A percentile compares a stretch with the other conserved stretches of the same genome.
Evolutionary conservation across 2,113 vertebrate species (phyloP).

Genomic region (Narcine bancroftii): DNA sequence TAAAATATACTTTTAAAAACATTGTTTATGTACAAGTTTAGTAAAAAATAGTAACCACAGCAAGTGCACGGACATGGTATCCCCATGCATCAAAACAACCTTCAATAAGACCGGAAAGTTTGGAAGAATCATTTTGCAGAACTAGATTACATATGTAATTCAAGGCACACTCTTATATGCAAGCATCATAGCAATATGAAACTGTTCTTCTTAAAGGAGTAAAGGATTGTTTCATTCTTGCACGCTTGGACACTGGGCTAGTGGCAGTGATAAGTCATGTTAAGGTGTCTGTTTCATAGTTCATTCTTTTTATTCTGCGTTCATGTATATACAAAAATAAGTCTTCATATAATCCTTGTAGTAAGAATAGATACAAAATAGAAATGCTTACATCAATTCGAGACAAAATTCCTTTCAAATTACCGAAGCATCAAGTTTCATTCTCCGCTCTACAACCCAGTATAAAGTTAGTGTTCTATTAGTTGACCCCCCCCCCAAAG

Average conservation of each 20-base stretch:
- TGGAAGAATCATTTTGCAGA: not conserved
- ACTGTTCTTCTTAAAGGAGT: slow-evolving; percentile 40
- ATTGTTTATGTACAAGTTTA: slow-evolving; percentile 70
- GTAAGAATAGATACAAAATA: slow-evolving; percentile 52
- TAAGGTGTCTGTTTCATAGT: slow-evolving; percentile 45
- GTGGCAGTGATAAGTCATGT: slow-evolving; percentile 53
- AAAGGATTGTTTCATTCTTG: slow-evolving; percentile 40
- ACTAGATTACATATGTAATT: slow-evolving; percentile 18
- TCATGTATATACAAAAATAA: slow-evolving; percentile 73
- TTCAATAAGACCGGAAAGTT: slow-evolving; percentile 53
- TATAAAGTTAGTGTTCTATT: slow-evolving; percentile 17
- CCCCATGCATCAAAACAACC: slow-evolving; percentile 61
- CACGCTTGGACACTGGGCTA: slow-evolving; percentile 44
- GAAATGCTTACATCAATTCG: slow-evolving; percentile 42
- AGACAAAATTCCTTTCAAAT: slow-evolving; percentile 38
- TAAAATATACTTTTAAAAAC: slow-evolving; percentile 79
- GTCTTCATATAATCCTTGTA: slow-evolving; percentile 61
- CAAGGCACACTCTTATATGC: slow-evolving; percentile 32
- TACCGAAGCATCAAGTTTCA: slow-evolving; percentile 41
- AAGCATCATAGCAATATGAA: slow-evolving; percentile 47
- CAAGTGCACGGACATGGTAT: slow-evolving; percentile 69
- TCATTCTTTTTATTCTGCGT: slow-evolving; percentile 41
- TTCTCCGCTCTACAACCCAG: slow-evolving; percentile 34
- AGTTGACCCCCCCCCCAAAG: slow-evolving; percentile 15
- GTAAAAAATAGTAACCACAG: slow-evolving; percentile 54